A percentile compares a stretch with the other conserved stretches of the same genome.
Conservation (phyloP, 2,113 vertebrate species). For the Microcebus tavaratra region DNA sequence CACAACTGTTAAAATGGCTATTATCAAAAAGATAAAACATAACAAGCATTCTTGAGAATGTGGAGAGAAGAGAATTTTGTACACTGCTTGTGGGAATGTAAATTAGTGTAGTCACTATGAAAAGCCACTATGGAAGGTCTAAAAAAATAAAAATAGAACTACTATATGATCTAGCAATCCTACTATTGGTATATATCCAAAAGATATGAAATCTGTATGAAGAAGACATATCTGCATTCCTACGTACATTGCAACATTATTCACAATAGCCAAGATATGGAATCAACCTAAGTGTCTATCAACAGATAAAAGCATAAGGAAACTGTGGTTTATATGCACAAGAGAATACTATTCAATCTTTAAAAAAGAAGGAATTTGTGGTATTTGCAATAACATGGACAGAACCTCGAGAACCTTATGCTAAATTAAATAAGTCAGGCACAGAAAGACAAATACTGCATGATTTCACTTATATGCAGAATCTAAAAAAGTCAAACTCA, state of each 20-base stretch:
- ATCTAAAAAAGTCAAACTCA: not conserved
- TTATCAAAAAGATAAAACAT: not conserved
- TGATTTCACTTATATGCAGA: not conserved
- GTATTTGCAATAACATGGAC: not conserved
- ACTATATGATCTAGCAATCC: not conserved
- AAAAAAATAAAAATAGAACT: not conserved
- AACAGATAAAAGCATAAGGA: not conserved
- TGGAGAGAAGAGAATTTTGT: not conserved
- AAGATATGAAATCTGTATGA: not conserved
- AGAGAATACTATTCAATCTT: not conserved
- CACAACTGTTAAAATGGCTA: not conserved
- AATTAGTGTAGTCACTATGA: not conserved
- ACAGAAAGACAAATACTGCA: not conserved
- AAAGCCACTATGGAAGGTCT: not conserved
- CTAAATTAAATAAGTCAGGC: not conserved
- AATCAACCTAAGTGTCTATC: not conserved
- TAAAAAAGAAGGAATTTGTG: not conserved
- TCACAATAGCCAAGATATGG: not conserved
- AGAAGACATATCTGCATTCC: not conserved
- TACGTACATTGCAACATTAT: not conserved
- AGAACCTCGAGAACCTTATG: not conserved
- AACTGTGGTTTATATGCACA: not conserved
- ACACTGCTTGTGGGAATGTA: not conserved
- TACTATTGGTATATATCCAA: not conserved
- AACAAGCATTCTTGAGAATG: not conserved